Conservation (phyloP, 2,113 vertebrate species). For the Gulo gulo region DNA sequence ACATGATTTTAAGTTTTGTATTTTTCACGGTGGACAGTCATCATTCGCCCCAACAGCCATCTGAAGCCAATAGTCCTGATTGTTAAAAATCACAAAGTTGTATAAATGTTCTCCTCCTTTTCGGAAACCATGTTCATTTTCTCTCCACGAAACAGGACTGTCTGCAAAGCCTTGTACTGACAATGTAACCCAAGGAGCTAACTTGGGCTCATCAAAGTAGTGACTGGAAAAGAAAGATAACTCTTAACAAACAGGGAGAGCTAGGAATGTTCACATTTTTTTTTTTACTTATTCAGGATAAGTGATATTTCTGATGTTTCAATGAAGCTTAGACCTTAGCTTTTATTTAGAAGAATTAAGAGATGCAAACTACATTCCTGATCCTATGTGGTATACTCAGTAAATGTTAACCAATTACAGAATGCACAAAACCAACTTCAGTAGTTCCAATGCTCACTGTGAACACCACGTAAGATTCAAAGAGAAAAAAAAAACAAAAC, state of each 20-base stretch:
- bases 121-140: slow-evolving; percentile 88
- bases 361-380: background rate
- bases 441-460: background rate
- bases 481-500: background rate
- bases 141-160: slow-evolving; percentile 92
- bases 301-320: background rate
- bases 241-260: background rate
- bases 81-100: slow-evolving; percentile 90
- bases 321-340: background rate
- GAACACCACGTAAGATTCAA: background rate
- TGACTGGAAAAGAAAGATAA: slow-evolving; percentile 80
- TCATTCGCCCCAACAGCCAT: slow-evolving; percentile 90
- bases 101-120: slow-evolving; percentile 93
- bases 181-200: slow-evolving; percentile 87
- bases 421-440: background rate
- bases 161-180: slow-evolving; percentile 93
- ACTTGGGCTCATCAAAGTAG: slow-evolving; percentile 86
- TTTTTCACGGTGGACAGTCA: slow-evolving; percentile 87
- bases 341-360: background rate
- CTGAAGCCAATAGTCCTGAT: slow-evolving; percentile 91
- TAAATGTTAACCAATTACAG: background rate
- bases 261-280: background rate
- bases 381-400: background rate
- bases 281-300: background rate
- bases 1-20: background rate